Evolutionary conservation across 1,140 invertebrate species (phyloP).

Genomic region (Caerostris extrusa): DNA sequence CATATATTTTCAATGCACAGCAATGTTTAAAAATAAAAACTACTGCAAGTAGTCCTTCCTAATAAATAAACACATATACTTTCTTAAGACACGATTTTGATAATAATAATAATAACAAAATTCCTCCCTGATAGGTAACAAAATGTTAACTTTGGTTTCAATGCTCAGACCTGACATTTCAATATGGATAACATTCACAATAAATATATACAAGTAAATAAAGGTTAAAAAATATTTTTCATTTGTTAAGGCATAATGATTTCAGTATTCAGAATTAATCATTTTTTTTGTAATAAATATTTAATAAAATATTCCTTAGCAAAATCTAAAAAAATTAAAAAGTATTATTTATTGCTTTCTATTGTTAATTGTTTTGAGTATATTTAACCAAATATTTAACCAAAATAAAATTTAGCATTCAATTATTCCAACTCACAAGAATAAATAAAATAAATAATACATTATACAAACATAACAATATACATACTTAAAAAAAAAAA

Average conservation of each 20-base stretch:
- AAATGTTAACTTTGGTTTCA: slow-evolving; percentile 46
- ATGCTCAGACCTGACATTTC: neutral
- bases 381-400: neutral
- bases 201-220: neutral
- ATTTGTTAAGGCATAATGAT: neutral
- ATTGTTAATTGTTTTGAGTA: neutral
- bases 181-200: slow-evolving; percentile 3
- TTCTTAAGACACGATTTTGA: neutral
- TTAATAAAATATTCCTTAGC: neutral
- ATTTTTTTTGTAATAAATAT: neutral
- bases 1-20: slow-evolving; percentile 17
- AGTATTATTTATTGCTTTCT: neutral
- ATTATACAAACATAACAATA: too few species aligned
- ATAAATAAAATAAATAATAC: too few species aligned
- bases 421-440: too few species aligned
- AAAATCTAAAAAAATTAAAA: neutral
- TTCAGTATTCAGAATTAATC: neutral
- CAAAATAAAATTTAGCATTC: too few species aligned
- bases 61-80: slow-evolving; percentile 63
- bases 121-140: slow-evolving; percentile 21
- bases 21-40: slow-evolving; percentile 34
- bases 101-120: neutral
- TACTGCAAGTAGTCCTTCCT: slow-evolving; percentile 8
- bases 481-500: too few species aligned
- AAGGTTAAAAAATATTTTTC: neutral